Base-by-base conservation (phyloP, 1,140 invertebrate species). In the Zaprionus taronus region DNA sequence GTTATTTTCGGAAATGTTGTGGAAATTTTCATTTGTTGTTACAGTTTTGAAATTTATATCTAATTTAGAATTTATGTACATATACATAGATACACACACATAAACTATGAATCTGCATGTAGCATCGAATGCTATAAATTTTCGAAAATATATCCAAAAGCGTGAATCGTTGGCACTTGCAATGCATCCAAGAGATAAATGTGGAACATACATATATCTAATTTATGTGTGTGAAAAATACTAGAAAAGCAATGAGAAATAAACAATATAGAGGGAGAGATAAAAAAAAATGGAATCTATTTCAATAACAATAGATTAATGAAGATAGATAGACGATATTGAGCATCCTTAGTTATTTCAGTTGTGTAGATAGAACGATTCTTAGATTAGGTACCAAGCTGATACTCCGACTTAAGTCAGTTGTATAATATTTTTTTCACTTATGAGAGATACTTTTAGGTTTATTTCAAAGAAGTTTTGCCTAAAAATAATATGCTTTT, bases 101-200 rank as follows among this genome's bases (percentile, higher is more conserved):
- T 2, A 41, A 0, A 41, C 5, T 63, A 36, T 51, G 41, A 11
- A 26, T 15, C 15, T 36, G 36, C 47, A 51, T 24, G 24, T 20
- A 24, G 47, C 47, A 24, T 2, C n/a, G 20, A 51, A 7, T 15
- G 58, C 22, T 34, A 64, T 58, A 58, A 68, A 64, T 74, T 58
- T 36, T 49, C 41, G 24, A 74, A 36, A 62, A 44, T 38, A 47
- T 26, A 57, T 44, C 11, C 38, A 22, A 58, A 60, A 77, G 67
- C 72, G 28, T 77, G 69, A 55, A 70, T 73, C 24, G 77, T 77
- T 79, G 77, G 77, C 74, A 79, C 58, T 72, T 77, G 74, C 56
- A 72, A 41, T 79, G 62, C 63, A 72, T 38, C 4, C 31, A 24
- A 31, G 20, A 41, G 47, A 44, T 31, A 56, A 12, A 62, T 38